phyloP scores from a whole-genome alignment of 2,888 invertebrate species.

The Drosophila siamana region DNA sequence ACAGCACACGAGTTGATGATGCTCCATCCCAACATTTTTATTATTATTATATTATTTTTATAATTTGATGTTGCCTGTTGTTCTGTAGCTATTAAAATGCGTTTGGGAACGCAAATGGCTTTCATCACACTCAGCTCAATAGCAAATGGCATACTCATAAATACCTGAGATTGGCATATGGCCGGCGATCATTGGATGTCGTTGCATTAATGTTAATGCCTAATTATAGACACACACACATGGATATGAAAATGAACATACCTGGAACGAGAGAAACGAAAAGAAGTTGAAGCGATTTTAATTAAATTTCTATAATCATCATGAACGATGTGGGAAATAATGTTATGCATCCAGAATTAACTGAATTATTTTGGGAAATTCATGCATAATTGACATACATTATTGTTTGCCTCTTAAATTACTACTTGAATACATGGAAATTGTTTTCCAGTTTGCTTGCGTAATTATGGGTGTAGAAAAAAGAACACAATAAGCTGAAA shows the following conservation, averaged over 20 bases:
- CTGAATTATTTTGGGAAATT: conserved; percentile 1
- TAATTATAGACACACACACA: conserved; percentile 35
- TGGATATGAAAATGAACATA: conserved; percentile 17
- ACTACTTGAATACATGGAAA: not conserved
- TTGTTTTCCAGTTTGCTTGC: not conserved
- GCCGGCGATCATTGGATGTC: conserved; percentile 52
- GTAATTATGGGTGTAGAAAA: conserved; percentile 5
- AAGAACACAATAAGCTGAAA: too few species aligned
- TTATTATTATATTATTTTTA: conserved; percentile 23
- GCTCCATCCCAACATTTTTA: conserved; percentile 11
- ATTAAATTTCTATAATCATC: conserved; percentile 52
- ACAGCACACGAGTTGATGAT: conserved; percentile 9
- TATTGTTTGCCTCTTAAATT: not conserved
- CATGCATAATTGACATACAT: too few species aligned
- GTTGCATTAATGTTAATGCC: conserved; percentile 50
- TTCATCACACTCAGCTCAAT: conserved; percentile 39
- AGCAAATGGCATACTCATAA: conserved; percentile 33
- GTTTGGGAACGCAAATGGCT: conserved; percentile 57
- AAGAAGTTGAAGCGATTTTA: conserved; percentile 28
- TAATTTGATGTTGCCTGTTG: conserved; percentile 34
- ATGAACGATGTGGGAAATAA: not conserved
- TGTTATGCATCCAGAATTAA: not conserved
- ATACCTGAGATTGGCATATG: conserved; percentile 60
- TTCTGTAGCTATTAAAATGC: conserved; percentile 40
- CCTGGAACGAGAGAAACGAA: conserved; percentile 46